Base-by-base conservation (phyloP, 1,140 invertebrate genomes). In the Anastrepha ludens region DNA sequence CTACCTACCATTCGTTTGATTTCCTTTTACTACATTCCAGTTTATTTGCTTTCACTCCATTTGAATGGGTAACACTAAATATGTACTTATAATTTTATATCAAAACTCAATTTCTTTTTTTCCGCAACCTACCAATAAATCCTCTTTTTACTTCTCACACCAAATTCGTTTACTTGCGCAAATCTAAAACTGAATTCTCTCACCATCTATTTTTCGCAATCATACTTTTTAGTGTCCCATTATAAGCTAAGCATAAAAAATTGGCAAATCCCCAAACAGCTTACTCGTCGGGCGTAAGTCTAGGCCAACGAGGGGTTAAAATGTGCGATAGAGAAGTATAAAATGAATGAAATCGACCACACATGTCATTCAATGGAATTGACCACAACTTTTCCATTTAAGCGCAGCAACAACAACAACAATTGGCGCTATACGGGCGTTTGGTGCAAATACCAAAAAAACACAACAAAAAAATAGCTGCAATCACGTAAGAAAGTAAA, bases 311-410 rank as follows among this genome's bases (percentile, higher is more conserved):
- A 6, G n/a, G 13, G 20, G 47, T 81, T 29, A 29, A 29, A 58
- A 17, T 58, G 44, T 5, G 44, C 6, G 50, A 62, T 5, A 62
- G 29, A 29, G 74, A 13, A 20, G n/a, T 50, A 81, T 55, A 58
- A 20, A 81, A 20, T 55, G 47, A 81, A 55, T 20, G 74, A 50
- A 81, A 58, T 55, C 47, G 47, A 81, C 74, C 74, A 20, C 44
- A 81, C 44, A 29, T 81, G 74, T 81, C 74, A 81, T 81, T 81
- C 44, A 81, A 47, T 81, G 8, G 20, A 50, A 55, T 81, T 81
- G 74, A 81, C 74, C 74, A 81, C 74, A 81, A 55, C 47, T 81
- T 81, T 81, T 81, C 74, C 74, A 81, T 81, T 81, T 81, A 81
- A 81, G 74, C 6, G 47, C 74, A 81, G 9, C 44, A 55, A 81